Evolutionary conservation across 2,113 vertebrate species (phyloP).

Genomic region (Hyperoodon ampullatus): DNA sequence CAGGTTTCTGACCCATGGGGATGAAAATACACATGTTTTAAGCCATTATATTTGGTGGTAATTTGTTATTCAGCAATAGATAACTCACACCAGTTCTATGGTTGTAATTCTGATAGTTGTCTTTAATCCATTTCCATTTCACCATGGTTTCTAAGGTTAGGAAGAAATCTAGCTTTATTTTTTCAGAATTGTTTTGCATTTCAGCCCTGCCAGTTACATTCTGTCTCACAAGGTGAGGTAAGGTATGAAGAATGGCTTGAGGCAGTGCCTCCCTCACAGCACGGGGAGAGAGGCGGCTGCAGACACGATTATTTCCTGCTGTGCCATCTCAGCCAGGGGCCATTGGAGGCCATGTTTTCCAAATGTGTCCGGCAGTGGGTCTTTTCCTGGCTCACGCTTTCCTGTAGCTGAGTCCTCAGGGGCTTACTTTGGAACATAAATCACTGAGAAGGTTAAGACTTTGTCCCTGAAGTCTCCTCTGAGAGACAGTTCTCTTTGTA

Average conservation of each 20-base stretch:
- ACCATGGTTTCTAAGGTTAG: neutral
- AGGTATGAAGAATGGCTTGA: accelerated
- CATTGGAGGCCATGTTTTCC: accelerated
- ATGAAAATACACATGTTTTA: neutral
- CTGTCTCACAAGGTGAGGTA: neutral
- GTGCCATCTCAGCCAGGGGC: too few species aligned
- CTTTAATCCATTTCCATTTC: neutral
- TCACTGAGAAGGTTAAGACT: too few species aligned
- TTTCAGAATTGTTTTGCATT: neutral
- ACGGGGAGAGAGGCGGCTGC: too few species aligned
- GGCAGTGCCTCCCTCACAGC: neutral
- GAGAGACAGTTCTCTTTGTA: neutral
- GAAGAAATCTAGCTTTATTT: neutral
- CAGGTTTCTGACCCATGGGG: neutral
- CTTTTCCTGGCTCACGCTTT: neutral
- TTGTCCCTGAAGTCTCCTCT: neutral
- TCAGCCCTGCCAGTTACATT: neutral
- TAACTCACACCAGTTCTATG: neutral
- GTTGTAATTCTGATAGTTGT: neutral
- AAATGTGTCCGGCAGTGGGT: neutral
- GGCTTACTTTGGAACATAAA: neutral
- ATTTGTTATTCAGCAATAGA: neutral
- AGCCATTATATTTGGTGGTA: neutral
- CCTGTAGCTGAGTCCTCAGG: neutral
- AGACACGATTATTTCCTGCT: neutral